Evolutionary conservation across 1,140 invertebrate species (phyloP).

Genomic region (Drosophila asahinai): DNA sequence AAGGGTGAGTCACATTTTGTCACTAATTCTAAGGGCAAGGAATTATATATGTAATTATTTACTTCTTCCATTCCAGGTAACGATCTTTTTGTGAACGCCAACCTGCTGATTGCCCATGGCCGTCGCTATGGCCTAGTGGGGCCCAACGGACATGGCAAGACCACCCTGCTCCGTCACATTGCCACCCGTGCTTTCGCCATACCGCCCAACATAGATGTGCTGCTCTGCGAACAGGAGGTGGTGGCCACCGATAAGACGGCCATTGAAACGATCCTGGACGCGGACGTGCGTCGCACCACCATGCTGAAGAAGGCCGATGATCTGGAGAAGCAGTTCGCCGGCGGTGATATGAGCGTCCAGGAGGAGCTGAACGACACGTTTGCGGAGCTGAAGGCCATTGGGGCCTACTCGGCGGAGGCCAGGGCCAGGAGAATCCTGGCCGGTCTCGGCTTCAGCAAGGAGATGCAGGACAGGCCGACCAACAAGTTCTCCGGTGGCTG

Average conservation of each 20-base stretch:
- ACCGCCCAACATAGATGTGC: constrained; percentile 98
- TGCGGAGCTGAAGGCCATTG: constrained; percentile 97
- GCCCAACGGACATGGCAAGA: constrained; percentile 99
- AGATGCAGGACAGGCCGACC: constrained; percentile 97
- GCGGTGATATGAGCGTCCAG: constrained; percentile 89
- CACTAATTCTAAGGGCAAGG: too few relatives aligned
- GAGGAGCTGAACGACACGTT: constrained; percentile 96
- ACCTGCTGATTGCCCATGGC: constrained; percentile 96
- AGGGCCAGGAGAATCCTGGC: constrained; percentile 97
- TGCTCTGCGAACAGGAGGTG: constrained; percentile 99
- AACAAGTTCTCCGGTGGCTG: constrained; percentile 99
- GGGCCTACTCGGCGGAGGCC: constrained; percentile 98
- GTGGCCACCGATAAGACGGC: constrained; percentile 96
- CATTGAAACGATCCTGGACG: constrained; percentile 96
- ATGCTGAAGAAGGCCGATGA: constrained; percentile 94
- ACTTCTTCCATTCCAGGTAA: constrained; percentile 88
- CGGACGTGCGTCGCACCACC: constrained; percentile 94
- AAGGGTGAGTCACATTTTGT: constrained; percentile 90
- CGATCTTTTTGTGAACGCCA: constrained; percentile 98
- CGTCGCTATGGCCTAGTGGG: constrained; percentile 98
- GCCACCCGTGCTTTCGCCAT: constrained; percentile 95
- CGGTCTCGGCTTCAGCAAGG: constrained; percentile 97
- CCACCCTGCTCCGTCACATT: constrained; percentile 98
- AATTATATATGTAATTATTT: too few relatives aligned
- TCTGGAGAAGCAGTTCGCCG: constrained; percentile 90